phyloP scores from a whole-genome alignment of 2,113 vertebrate species.

The Etheostoma cragini region DNA sequence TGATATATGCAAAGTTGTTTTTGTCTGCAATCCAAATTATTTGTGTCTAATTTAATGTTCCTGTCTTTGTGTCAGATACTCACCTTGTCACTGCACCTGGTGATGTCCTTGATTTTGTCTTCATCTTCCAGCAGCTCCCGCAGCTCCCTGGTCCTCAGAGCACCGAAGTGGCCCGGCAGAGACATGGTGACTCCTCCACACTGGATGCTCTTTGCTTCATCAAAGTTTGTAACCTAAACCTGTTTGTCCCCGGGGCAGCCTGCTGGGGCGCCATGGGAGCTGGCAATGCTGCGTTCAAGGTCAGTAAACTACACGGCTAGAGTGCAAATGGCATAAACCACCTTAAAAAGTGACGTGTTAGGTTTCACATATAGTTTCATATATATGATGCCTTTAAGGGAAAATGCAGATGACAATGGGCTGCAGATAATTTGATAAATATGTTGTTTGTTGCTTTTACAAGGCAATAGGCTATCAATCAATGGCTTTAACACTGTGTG shows the following conservation, averaged over 20 bases:
- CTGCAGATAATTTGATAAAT: not conserved
- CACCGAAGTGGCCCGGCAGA: constrained; percentile 32
- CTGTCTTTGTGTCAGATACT: not conserved
- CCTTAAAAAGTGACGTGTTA: not conserved
- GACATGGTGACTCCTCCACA: constrained; percentile 28
- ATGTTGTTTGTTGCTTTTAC: not conserved
- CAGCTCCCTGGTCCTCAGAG: constrained; percentile 61
- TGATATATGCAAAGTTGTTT: not conserved
- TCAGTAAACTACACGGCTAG: not conserved
- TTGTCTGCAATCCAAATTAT: not conserved
- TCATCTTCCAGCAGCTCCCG: constrained; percentile 71
- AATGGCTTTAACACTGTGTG: not conserved
- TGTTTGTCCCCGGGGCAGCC: not conserved
- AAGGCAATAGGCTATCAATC: not conserved
- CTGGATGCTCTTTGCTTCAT: not conserved
- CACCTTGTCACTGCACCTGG: constrained; percentile 67
- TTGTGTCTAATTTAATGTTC: not conserved
- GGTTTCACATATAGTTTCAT: no score
- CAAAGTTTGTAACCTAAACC: not conserved
- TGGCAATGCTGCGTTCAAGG: constrained; percentile 29
- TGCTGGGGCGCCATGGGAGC: constrained; percentile 2
- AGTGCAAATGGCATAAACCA: not conserved
- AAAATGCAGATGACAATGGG: no score
- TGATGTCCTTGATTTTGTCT: constrained; percentile 46
- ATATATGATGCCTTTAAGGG: no score